These are phyloP conservation scores for Apamea crenata DNA, from an alignment of 2,888 invertebrate genomes.

Conservation along the genomic window DNA sequence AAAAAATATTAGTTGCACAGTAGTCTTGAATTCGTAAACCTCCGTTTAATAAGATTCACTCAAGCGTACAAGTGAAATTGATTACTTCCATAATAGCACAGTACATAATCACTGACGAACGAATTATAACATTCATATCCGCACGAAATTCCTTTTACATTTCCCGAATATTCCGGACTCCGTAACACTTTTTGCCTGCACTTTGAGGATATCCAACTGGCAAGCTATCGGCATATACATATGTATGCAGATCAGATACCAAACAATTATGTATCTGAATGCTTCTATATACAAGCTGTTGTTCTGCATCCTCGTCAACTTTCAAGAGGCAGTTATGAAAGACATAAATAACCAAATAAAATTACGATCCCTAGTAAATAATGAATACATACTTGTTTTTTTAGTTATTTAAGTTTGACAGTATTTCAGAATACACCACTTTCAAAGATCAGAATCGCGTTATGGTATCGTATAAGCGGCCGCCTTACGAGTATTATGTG, in stretches of 20 bases:
- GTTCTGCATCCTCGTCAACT: no score
- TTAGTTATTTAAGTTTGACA: no score
- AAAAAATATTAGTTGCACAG: neutral
- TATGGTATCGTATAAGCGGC: no score
- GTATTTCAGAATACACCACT: no score
- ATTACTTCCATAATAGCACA: slow-evolving; percentile 33
- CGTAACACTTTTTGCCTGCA: neutral
- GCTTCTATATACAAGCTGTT: neutral
- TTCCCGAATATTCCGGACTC: slow-evolving; percentile 1
- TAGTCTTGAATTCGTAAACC: neutral
- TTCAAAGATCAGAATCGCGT: no score
- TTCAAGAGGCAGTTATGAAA: no score
- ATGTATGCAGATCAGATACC: neutral
- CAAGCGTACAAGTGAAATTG: slow-evolving; percentile 30
- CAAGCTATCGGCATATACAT: neutral
- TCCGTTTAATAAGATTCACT: slow-evolving; percentile 4
- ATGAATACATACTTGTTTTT: no score
- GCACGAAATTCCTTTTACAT: slow-evolving; percentile 15
- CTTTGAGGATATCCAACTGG: neutral
- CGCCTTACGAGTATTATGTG: no score
- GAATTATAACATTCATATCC: slow-evolving; percentile 32
- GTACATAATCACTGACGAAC: slow-evolving; percentile 27
- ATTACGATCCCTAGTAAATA: no score
- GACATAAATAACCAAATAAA: no score
- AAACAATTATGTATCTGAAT: neutral